Base-by-base conservation (phyloP, 1,140 invertebrate genomes). In the Andrena cerasifolii region DNA sequence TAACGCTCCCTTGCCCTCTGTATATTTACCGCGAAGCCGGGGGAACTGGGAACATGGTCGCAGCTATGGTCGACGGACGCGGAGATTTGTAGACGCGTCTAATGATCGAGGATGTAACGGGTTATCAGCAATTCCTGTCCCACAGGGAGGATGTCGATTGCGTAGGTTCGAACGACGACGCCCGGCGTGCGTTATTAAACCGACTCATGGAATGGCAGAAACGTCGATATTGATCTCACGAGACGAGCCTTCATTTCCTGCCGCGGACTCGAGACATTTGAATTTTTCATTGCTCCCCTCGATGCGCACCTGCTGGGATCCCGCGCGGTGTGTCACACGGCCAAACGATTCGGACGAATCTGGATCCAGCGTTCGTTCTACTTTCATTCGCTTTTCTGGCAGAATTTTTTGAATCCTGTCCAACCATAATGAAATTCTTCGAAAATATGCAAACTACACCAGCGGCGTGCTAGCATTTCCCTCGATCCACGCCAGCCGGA, bases 101-200 rank as follows among this genome's bases (percentile, higher is more conserved):
- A 65, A 65, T 74, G 71, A 74, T 65, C 28, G 43, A n/a, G 31
- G 45, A 51, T 16, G 58, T 6, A 43, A 31, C 4, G 43, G 26
- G 51, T 53, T 74, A 63, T 74, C 59, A 0, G 24, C 24, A n/a
- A 28, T 62, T 16, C 31, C 31, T 53, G 36, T 31, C 36, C 31
- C 24, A 31, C 7, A 10, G 21, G 31, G 16, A n/a, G 28, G 3
- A 10, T n/a, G 28, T 14, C 43, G 54, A 72, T 53, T 40, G 47
- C 10, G 36, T 47, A 16, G 31, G 31, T 6, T 10, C 45, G 47
- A 73, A n/a, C 31, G 21, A 51, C 58, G 33, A n/a, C 36, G 14
- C 28, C 36, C 47, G 26, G 14, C 26, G 36, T 43, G 36, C 43
- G 43, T 61, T 31, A 26, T 61, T 58, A 58, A 59, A 45, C 8